Conservation (phyloP, 2,113 vertebrate genomes). For the Vidua macroura region DNA sequence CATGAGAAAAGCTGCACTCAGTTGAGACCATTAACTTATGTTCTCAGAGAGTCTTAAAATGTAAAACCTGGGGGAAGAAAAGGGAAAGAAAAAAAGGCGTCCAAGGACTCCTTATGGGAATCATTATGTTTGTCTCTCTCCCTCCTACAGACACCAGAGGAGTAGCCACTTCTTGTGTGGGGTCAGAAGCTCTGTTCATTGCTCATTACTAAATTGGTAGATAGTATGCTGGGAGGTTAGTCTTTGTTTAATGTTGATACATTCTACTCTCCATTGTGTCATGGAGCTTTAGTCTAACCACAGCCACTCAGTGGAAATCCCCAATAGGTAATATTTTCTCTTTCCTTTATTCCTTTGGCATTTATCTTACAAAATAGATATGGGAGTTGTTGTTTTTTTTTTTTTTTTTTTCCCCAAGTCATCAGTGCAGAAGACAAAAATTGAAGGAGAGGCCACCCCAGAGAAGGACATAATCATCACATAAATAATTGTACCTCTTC, state of each 20-base stretch:
- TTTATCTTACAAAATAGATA: neutral
- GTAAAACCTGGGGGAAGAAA: neutral
- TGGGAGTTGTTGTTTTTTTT: neutral
- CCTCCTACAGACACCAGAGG: neutral
- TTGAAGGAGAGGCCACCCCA: neutral
- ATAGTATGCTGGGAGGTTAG: neutral
- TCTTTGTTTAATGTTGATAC: neutral
- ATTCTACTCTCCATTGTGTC: neutral
- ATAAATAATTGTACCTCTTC: neutral
- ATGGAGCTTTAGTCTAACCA: neutral
- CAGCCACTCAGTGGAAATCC: neutral
- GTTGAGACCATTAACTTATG: neutral
- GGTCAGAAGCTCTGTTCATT: neutral
- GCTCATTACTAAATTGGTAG: neutral
- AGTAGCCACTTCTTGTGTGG: neutral
- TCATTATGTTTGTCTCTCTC: neutral
- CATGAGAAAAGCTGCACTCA: fast-evolving
- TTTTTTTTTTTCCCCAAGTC: neutral
- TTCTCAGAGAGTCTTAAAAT: neutral
- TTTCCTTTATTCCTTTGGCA: neutral
- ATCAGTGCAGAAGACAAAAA: neutral
- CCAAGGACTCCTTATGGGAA: neutral
- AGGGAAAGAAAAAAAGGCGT: neutral
- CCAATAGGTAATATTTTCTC: neutral
- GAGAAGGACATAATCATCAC: neutral